phyloP scores from a whole-genome alignment of 2,113 vertebrate species.

The Candoia aspera region DNA sequence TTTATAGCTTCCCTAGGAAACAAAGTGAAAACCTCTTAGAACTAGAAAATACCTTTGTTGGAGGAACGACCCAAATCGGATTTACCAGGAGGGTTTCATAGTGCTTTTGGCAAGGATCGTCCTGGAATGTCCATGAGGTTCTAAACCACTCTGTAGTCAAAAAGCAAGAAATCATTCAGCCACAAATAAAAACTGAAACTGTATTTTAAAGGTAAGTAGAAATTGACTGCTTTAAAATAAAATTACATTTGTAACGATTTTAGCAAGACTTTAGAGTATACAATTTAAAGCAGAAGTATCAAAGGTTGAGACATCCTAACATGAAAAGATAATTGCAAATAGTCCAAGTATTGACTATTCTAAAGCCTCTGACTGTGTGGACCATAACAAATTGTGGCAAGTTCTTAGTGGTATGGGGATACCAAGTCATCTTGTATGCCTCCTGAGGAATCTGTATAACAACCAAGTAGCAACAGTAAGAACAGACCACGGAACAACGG shows the following conservation, averaged over 20 bases:
- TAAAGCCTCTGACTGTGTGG: too few species aligned
- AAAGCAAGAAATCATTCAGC: constrained; percentile 47
- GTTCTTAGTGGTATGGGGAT: too few species aligned
- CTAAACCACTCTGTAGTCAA: constrained; percentile 81
- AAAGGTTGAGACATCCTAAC: too few species aligned
- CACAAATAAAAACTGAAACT: neutral
- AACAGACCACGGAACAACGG: too few species aligned
- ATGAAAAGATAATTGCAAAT: too few species aligned
- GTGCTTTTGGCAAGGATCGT: constrained; percentile 90
- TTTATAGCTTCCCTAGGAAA: neutral
- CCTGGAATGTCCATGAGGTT: constrained; percentile 82
- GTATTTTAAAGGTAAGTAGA: neutral
- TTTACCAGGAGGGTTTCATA: constrained; percentile 88
- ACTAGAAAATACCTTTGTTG: constrained; percentile 81
- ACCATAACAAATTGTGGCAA: too few species aligned
- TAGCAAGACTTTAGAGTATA: neutral
- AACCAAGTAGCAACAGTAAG: too few species aligned
- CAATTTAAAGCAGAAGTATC: too few species aligned
- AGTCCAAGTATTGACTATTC: too few species aligned
- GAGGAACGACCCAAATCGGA: constrained; percentile 88
- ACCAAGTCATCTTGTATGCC: too few species aligned
- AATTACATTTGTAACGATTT: neutral
- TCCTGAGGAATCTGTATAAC: too few species aligned
- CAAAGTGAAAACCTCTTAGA: fast-evolving
- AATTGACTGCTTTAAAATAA: neutral